Base-by-base conservation (phyloP, 2,888 invertebrate species). In the Netelia melanura region DNA sequence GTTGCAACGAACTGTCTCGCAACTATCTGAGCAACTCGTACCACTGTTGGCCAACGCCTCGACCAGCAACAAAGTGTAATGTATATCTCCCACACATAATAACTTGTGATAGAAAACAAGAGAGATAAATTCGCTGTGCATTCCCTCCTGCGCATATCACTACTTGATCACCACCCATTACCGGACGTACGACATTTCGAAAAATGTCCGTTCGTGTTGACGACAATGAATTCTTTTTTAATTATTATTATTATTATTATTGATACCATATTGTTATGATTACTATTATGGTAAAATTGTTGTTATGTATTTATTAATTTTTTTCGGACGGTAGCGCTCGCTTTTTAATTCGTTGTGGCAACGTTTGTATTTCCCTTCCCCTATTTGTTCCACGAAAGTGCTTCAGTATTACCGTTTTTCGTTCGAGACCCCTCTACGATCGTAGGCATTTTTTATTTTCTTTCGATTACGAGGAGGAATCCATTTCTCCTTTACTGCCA, bases 1-100 rank as follows among this genome's bases (percentile, higher is more conserved):
- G 85, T 87, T 93, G 80, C 91, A 92, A 80, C 88, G 89, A 86
- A 92, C 91, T 74, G 88, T 93, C 38, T 88, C 88, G 67, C 91
- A 91, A 81, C 89, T 92, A 30, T 88, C 91, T 30, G 92, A 92
- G 72, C 91, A 92, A 83, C 87, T 92, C 43, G 71, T 88, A 86
- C 87, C 88, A 56, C 86, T 90, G 65, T 74, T 90, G 79, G 86
- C 89, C 48, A 91, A 91, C 84, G 75, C 87, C 68, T 88, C 90
- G 64, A 83, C 84, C 74, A 87, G 70, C 83, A 89, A 85, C 83
- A 87, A 89, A 77, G 83, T 85, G 82, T 89, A 88, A 87, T 86
- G 81, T 80, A 83, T 79, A 76, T 67, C 62, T 68, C 3, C 21
- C 58, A 61, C 72, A 54, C 38, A 70, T 68, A 68, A 21, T 23